A percentile compares a stretch with the other conserved stretches of the same genome.
These are phyloP conservation scores for Callyntrura sp. DNA, from an alignment of 2,888 invertebrate species.

Conservation along the genomic window DNA sequence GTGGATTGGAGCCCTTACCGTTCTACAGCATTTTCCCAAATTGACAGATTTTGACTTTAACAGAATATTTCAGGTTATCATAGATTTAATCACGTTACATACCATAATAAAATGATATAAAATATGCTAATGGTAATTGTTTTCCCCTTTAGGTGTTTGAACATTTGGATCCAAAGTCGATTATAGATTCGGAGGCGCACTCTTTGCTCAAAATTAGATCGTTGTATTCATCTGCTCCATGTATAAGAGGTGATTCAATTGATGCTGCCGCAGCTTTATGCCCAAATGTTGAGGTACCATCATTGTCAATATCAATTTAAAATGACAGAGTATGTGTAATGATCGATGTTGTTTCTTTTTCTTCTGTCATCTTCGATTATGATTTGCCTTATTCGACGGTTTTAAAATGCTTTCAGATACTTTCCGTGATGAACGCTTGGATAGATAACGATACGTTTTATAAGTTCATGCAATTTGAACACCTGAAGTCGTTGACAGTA, in stretches of 20 bases:
- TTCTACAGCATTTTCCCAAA: constrained; percentile 84
- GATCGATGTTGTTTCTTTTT: no score
- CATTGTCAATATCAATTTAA: not conserved
- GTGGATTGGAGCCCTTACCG: constrained; percentile 84
- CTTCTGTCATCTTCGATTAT: no score
- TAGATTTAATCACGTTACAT: not conserved
- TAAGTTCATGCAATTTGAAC: constrained; percentile 84
- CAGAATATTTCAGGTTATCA: constrained; percentile 84
- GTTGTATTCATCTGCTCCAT: constrained; percentile 84
- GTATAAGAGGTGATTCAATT: constrained; percentile 83
- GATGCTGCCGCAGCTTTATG: constrained; percentile 84
- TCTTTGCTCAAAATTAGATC: constrained; percentile 82
- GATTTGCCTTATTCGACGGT: not conserved
- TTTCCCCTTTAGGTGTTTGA: constrained; percentile 80
- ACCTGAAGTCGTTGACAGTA: constrained; percentile 79
- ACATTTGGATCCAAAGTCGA: constrained; percentile 80
- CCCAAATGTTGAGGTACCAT: constrained; percentile 82
- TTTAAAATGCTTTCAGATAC: constrained; percentile 59
- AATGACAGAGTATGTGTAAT: no score
- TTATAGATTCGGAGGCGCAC: constrained; percentile 52
- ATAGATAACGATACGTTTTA: constrained; percentile 85
- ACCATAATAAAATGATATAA: no score
- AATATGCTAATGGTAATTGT: no score
- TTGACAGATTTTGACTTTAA: constrained; percentile 85
- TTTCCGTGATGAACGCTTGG: constrained; percentile 84